phyloP scores from a whole-genome alignment of 2,113 vertebrate species.

The Thamnaconus septentrionalis region DNA sequence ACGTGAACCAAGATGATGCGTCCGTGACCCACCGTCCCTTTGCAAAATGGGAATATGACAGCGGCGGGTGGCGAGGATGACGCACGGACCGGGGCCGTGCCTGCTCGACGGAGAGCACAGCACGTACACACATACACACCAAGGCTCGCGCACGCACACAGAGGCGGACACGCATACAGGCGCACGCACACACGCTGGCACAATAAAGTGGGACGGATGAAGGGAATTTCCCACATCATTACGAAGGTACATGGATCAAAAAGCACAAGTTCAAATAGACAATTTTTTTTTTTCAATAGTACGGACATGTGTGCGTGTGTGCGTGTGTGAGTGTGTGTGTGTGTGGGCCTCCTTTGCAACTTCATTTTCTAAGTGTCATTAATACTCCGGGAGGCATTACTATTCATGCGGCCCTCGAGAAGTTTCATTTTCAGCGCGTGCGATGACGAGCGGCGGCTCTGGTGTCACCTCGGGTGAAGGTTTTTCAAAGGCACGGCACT shows the following conservation, averaged over 20 bases:
- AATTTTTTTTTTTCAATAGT: slow-evolving; percentile 27
- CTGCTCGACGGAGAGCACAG: slow-evolving; percentile 53
- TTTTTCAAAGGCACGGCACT: no score
- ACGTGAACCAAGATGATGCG: no score
- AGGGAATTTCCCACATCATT: slow-evolving; percentile 63
- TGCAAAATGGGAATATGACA: no score
- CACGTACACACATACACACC: background rate
- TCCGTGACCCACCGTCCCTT: no score
- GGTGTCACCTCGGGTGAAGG: slow-evolving; percentile 50
- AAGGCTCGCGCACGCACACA: slow-evolving; percentile 2
- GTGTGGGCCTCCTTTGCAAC: slow-evolving; percentile 28
- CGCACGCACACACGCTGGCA: slow-evolving; percentile 23
- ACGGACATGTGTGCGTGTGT: slow-evolving; percentile 35
- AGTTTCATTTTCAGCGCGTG: slow-evolving; percentile 31
- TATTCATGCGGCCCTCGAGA: slow-evolving; percentile 45
- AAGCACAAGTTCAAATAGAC: background rate
- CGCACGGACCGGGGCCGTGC: slow-evolving; percentile 52
- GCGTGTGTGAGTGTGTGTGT: slow-evolving; percentile 46
- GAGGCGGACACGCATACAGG: slow-evolving; percentile 14
- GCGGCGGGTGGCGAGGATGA: slow-evolving; percentile 37
- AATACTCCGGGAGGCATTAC: slow-evolving; percentile 44
- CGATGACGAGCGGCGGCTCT: slow-evolving; percentile 19
- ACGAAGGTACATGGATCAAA: slow-evolving; percentile 60
- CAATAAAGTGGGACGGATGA: slow-evolving; percentile 43
- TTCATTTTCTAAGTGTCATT: slow-evolving; percentile 44